These are phyloP conservation scores for Marisa cornuarietis DNA, from an alignment of 1,140 invertebrate species.

Conservation along the genomic window DNA sequence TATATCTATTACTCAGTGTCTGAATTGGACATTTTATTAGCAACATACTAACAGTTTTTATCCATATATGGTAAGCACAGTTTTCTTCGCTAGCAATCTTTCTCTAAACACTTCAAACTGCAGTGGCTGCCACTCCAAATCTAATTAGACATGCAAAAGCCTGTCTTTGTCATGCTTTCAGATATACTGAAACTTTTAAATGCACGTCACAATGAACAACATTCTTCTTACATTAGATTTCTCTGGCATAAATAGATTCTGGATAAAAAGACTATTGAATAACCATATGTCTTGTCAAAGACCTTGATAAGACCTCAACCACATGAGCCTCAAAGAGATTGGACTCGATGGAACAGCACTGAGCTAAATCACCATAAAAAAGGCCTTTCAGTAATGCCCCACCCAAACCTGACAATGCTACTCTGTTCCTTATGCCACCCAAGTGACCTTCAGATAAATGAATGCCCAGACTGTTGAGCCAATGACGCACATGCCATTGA, in stretches of 20 bases:
- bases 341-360: not conserved
- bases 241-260: not conserved
- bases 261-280: conserved; percentile 7
- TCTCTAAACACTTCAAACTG: no score
- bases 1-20: not conserved
- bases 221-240: not conserved
- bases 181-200: no score
- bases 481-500: conserved; percentile 16
- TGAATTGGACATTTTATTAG: not conserved
- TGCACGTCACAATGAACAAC: no score
- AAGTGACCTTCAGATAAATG: not conserved
- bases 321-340: not conserved
- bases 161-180: no score
- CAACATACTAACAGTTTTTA: not conserved
- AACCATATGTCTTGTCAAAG: conserved; percentile 9
- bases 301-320: conserved; percentile 14
- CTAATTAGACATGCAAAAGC: not conserved
- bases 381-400: not conserved
- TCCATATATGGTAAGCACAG: no score
- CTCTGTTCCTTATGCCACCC: not conserved
- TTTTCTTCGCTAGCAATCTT: no score
- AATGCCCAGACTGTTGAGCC: not conserved
- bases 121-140: not conserved
- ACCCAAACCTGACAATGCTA: not conserved
- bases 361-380: not conserved